Percentiles rank a stretch among this genome's conserved stretches.
phyloP scores from a whole-genome alignment of 2,113 vertebrate genomes.

The Oryzias woworae region DNA sequence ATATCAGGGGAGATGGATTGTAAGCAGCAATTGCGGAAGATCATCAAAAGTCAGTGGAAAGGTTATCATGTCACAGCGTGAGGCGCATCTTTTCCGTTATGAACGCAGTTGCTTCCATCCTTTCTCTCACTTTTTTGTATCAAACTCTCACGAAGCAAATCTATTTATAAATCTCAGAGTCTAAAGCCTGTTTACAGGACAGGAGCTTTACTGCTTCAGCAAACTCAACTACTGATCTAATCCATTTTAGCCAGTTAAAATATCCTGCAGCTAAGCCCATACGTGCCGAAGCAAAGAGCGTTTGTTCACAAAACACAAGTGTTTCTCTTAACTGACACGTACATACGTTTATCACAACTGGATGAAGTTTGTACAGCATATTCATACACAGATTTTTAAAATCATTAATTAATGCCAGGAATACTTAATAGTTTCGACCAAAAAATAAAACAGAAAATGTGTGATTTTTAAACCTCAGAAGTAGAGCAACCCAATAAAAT shows the following conservation, averaged over 20 bases:
- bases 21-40: conserved; percentile 13
- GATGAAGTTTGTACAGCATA: not conserved
- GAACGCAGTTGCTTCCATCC: conserved; percentile 4
- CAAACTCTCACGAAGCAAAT: not conserved
- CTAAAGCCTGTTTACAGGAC: not conserved
- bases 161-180: conserved; percentile 1
- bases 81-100: not conserved
- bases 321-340: conserved; percentile 3
- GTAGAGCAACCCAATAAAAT: not conserved
- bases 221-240: conserved; percentile 15
- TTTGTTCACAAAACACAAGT: conserved; percentile 9
- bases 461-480: not conserved
- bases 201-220: not conserved
- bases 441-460: not conserved
- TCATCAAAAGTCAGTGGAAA: conserved; percentile 1
- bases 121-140: conserved; percentile 1
- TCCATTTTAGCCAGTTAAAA: conserved; percentile 30
- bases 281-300: conserved; percentile 17
- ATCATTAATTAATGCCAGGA: not conserved
- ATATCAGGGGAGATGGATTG: conserved; percentile 17
- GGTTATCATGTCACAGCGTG: not conserved
- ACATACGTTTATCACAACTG: not conserved
- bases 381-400: not conserved
- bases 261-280: conserved; percentile 5
- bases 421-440: not conserved